Conservation (phyloP, 2,113 vertebrate genomes). For the Ceuthmochares aereus region DNA sequence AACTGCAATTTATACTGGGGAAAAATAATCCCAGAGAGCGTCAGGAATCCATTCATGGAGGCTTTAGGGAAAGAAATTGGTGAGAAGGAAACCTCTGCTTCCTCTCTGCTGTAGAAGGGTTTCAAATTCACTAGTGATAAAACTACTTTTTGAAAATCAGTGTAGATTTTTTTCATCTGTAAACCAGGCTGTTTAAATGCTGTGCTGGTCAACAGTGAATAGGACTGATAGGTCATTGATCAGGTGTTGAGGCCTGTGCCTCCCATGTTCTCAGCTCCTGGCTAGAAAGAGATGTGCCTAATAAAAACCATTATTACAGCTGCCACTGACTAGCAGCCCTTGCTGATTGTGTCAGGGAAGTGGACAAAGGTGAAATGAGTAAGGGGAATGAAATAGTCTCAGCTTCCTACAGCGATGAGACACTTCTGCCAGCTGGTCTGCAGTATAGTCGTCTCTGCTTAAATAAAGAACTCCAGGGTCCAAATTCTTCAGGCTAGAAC, state of each 20-base stretch:
- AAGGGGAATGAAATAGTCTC: neutral
- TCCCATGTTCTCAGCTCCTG: neutral
- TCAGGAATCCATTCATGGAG: neutral
- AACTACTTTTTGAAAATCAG: neutral
- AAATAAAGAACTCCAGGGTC: neutral
- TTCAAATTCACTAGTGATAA: neutral
- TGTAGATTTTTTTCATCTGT: neutral
- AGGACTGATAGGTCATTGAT: neutral
- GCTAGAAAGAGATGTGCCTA: neutral
- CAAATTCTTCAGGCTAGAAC: neutral
- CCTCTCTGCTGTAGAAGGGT: neutral
- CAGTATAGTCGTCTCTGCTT: neutral
- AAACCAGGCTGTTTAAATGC: neutral
- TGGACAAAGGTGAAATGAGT: neutral
- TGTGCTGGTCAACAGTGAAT: neutral
- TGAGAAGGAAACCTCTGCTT: neutral
- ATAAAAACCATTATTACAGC: neutral
- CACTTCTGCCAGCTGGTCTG: neutral
- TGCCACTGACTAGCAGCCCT: neutral
- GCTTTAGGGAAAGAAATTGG: neutral
- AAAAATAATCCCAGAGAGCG: neutral
- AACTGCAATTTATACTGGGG: neutral
- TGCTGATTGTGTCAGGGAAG: neutral
- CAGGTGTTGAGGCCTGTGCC: neutral
- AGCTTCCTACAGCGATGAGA: neutral